Evolutionary conservation across 2,888 invertebrate species (phyloP), one percentile per base, ranked within the genome.

Genomic region (Meiosimyza platycephala): DNA sequence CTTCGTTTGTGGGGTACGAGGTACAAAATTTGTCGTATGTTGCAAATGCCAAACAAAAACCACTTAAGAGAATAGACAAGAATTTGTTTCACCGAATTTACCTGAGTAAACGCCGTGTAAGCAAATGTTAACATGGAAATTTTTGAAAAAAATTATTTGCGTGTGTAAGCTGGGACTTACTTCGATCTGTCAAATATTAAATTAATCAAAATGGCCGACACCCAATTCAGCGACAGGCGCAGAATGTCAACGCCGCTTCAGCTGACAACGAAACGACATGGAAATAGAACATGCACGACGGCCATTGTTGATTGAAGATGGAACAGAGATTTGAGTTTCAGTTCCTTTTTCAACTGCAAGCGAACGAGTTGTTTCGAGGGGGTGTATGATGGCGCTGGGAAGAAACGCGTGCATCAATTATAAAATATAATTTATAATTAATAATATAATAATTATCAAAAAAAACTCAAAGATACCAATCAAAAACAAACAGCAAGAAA

Each of bases 121-220:
- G n/a, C n/a, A n/a, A n/a, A n/a, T n/a, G n/a, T n/a, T n/a, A n/a
- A n/a, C n/a, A n/a, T n/a, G n/a, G n/a, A n/a, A n/a, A n/a, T n/a
- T n/a, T n/a, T n/a, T n/a, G n/a, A n/a, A n/a, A n/a, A n/a, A n/a
- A n/a, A n/a, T n/a, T n/a, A n/a, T n/a, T n/a, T n/a, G n/a, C n/a
- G n/a, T n/a, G n/a, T n/a, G n/a, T n/a, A n/a, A n/a, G n/a, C n/a
- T n/a, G 28, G 28, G 28, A 3, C 28, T 60, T 60, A 69, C 28
- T 16, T 68, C 12, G 15, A n/a, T 52, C 18, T 48, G 52, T 52
- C 54, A 52, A 67, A 67, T 12, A 50, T 69, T 28, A 28, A 28
- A 2, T n/a, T 50, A 59, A 71, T 59, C 74, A 75, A 75, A 75
- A 75, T 75, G 74, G 74, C 67, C 74, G 74, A 75, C 74, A 75